Base-by-base conservation (phyloP, 2,113 vertebrate species). In the Alosa alosa region DNA sequence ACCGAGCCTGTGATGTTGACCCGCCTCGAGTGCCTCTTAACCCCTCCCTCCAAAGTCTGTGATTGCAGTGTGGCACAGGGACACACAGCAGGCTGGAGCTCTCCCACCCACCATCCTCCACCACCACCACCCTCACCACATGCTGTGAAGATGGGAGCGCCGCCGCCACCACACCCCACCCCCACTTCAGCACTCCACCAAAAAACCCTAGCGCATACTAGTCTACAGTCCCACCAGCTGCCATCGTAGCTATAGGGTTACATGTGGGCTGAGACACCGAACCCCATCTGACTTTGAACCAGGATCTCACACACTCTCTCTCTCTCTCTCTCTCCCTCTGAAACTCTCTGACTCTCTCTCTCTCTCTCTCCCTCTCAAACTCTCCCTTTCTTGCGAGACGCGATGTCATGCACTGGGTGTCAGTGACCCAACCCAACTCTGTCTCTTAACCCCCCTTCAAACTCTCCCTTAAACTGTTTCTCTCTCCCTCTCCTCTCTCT, bases 161-260 rank as follows among this genome's bases (percentile, higher is more conserved):
- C 25, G 31, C 9, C n/a, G 9, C 64, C 25, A 25, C n/a, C 9
- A 36, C 64, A 72, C 64, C 10, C 64, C 25, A 72, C 64, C 64
- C 20, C 60, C 60, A 68, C 64, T 36, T 39, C 31, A 31, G 55
- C 25, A 25, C 64, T 10, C 72, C 31, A 78, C 13, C 64, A 68
- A 31, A 31, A 68, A 68, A 8, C 64, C n/a, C 72, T 78, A 78
- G 72, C 31, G 11, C 72, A 78, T 39, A 49, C 68, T 78, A 75
- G 47, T 84, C 68, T 84, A 46, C 31, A 49, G 75, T 84, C 84
- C 46, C 84, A 84, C 84, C 84, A 81, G 84, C 84, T 84, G 84
- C 84, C 41, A 46, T 84, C 22, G 20, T 36, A 41, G 84, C 68
- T 50, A 78, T 81, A 84, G 45, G 50, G 50, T 84, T 84, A 84